Evolutionary conservation across 2,888 invertebrate genomes (phyloP).

Genomic region (Philaethria dido): DNA sequence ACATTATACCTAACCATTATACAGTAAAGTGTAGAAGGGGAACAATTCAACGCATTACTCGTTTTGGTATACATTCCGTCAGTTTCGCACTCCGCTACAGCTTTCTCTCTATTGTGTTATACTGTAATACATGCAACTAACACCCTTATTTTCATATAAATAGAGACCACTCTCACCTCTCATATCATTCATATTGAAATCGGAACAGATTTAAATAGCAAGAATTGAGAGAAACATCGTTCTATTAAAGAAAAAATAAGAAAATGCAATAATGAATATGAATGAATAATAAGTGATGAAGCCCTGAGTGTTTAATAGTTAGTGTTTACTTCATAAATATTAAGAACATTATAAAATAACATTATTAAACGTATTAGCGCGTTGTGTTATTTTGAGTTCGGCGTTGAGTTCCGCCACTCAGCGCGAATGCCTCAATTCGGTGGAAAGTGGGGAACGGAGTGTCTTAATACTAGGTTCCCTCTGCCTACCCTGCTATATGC

Average conservation of each 20-base stretch:
- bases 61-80: slow-evolving; percentile 41
- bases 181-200: slow-evolving; percentile 29
- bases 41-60: slow-evolving; percentile 41
- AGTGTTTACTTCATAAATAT: no score
- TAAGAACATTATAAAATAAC: no score
- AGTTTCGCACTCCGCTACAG: slow-evolving; percentile 34
- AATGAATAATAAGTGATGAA: background rate
- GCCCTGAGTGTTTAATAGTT: background rate
- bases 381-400: no score
- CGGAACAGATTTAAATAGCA: slow-evolving; percentile 36
- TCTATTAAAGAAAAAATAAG: slow-evolving; percentile 22
- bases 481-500: no score
- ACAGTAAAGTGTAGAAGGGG: slow-evolving; percentile 27
- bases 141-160: slow-evolving; percentile 20
- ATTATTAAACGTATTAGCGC: no score
- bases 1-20: background rate
- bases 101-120: slow-evolving; percentile 44
- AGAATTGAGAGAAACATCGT: slow-evolving; percentile 35
- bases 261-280: slow-evolving; percentile 18
- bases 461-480: no score
- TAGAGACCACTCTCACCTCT: slow-evolving; percentile 33
- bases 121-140: slow-evolving; percentile 26
- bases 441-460: no score
- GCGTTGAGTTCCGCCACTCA: no score
- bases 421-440: no score